Percentiles rank a stretch among this genome's conserved stretches.
phyloP scores from a whole-genome alignment of 2,888 invertebrate species.

The Dione juno region DNA sequence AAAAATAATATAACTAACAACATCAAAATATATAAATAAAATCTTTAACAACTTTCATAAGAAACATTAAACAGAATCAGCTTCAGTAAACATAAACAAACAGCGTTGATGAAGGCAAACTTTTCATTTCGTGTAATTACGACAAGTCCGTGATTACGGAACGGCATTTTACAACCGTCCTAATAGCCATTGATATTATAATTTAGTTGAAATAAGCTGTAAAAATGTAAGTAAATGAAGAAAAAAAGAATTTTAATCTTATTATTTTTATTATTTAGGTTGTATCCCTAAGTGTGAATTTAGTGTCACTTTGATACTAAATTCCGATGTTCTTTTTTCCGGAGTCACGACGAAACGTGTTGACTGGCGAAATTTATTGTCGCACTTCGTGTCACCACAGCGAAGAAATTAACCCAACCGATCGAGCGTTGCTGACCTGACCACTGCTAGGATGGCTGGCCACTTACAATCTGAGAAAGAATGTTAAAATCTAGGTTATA shows the following conservation, averaged over 20 bases:
- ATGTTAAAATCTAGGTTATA: no score
- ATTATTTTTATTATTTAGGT: no score
- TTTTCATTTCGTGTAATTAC: slow-evolving; percentile 34
- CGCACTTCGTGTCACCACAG: no score
- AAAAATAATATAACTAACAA: background rate
- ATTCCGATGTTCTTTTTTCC: no score
- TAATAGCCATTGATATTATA: slow-evolving; percentile 25
- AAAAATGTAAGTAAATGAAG: background rate
- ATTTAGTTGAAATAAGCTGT: slow-evolving; percentile 16
- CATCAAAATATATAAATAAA: background rate
- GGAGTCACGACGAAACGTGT: no score
- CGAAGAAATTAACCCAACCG: no score
- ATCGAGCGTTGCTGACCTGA: no score
- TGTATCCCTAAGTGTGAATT: no score
- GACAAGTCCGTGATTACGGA: slow-evolving; percentile 23
- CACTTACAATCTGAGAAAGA: no score
- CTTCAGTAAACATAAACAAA: slow-evolving; percentile 33
- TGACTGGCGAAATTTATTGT: no score
- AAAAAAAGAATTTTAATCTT: background rate
- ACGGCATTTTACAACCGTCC: slow-evolving; percentile 19
- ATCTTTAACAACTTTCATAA: slow-evolving; percentile 3
- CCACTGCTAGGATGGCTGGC: no score
- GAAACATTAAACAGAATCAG: slow-evolving; percentile 28
- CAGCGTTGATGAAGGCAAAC: slow-evolving; percentile 32
- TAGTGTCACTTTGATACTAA: no score